These are phyloP conservation scores for Diuraphis noxia DNA, from an alignment of 1,140 invertebrate species.

Conservation along the genomic window DNA sequence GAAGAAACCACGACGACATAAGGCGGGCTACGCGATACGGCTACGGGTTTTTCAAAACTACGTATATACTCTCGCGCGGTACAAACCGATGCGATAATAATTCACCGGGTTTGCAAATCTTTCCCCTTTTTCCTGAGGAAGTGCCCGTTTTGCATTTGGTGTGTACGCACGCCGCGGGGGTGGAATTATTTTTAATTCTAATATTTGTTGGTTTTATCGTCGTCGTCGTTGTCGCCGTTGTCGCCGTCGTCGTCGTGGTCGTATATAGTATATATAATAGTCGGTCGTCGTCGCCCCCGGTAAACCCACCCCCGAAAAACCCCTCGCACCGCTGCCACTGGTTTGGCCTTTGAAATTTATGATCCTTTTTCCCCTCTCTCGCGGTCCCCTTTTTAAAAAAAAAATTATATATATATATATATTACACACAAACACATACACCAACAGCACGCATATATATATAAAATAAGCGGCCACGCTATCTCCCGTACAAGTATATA, in stretches of 20 bases:
- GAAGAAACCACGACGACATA: constrained; percentile 3
- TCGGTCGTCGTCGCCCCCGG: background rate
- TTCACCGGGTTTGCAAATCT: constrained; percentile 49
- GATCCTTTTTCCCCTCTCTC: constrained; percentile 30
- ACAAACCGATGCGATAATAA: constrained; percentile 46
- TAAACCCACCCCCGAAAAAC: constrained; percentile 16
- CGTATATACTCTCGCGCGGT: background rate
- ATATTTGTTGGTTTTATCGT: constrained; percentile 54
- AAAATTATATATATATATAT: background rate
- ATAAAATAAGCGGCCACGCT: background rate
- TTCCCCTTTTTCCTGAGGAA: constrained; percentile 54
- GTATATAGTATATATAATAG: background rate
- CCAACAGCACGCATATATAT: background rate
- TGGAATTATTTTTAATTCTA: constrained; percentile 54
- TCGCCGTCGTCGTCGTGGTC: background rate
- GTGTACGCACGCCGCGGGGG: background rate
- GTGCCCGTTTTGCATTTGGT: constrained; percentile 51
- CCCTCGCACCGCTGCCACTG: background rate
- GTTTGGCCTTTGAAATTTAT: constrained; percentile 44
- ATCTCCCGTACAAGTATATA: background rate
- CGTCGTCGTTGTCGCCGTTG: background rate
- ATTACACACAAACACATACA: background rate
- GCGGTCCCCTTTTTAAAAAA: background rate
- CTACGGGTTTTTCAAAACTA: constrained; percentile 31
- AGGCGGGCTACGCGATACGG: constrained; percentile 40